Conservation (phyloP, 2,888 invertebrate genomes). For the Macrophya alboannulata region DNA sequence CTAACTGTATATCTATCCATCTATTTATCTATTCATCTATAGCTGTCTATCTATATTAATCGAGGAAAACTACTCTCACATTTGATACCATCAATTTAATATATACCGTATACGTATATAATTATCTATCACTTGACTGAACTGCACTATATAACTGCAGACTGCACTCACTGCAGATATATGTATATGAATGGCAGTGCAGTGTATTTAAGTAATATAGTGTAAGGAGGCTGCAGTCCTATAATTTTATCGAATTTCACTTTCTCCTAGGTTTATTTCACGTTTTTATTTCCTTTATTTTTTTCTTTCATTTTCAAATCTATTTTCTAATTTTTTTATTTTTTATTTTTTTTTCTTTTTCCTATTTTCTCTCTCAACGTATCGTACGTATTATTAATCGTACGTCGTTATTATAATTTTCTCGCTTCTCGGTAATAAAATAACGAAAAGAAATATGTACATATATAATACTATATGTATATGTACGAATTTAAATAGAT, state of each 20-base stretch:
- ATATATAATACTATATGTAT: too few relatives aligned
- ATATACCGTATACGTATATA: neutral
- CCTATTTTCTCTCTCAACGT: neutral
- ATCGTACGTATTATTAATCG: too few relatives aligned
- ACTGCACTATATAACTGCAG: too few relatives aligned
- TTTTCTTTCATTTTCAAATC: too few relatives aligned
- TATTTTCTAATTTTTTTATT: too few relatives aligned
- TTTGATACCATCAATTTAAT: neutral
- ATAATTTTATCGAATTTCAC: constrained; percentile 5
- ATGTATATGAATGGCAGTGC: too few relatives aligned
- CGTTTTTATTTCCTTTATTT: too few relatives aligned
- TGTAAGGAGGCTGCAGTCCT: neutral
- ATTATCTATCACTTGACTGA: neutral
- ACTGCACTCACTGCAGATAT: too few relatives aligned
- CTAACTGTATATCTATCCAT: neutral
- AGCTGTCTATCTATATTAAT: neutral
- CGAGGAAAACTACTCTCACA: neutral
- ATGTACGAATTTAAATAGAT: too few relatives aligned
- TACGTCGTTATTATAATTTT: neutral
- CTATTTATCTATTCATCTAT: neutral
- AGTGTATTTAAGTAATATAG: neutral
- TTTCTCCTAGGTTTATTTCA: neutral
- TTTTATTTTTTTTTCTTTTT: neutral
- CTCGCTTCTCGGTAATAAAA: too few relatives aligned
- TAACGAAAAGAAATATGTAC: too few relatives aligned